phyloP scores from a whole-genome alignment of 2,797 vertebrate genomes.

The Uromys caudimaculatus region DNA sequence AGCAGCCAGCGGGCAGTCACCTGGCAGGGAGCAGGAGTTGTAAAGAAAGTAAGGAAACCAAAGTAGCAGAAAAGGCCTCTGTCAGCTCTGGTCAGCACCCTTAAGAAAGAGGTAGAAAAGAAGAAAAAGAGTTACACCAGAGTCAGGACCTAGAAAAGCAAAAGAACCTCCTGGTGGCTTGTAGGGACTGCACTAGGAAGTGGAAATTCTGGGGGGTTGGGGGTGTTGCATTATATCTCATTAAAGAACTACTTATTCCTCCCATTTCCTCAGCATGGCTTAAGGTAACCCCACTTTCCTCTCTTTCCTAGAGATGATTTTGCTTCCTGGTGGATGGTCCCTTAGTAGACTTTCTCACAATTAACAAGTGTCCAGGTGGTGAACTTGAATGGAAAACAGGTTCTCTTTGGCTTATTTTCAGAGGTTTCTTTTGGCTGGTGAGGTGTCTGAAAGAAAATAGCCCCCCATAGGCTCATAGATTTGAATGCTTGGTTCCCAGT shows the following conservation, averaged over 20 bases:
- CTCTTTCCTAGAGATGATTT: neutral
- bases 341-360: neutral
- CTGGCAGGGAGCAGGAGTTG: neutral
- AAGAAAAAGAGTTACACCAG: neutral
- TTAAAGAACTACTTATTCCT: neutral
- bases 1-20: neutral
- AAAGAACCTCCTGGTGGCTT: neutral
- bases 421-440: neutral
- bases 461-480: neutral
- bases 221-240: rapidly evolving
- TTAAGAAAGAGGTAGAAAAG: neutral
- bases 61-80: neutral
- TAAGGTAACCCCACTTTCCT: neutral
- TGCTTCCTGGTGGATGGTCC: neutral
- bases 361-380: neutral
- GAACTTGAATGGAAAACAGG: neutral
- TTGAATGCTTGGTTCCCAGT: neutral
- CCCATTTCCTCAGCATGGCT: neutral
- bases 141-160: neutral
- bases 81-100: neutral
- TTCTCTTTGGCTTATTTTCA: neutral
- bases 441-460: neutral
- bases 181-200: too few relatives aligned
- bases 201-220: neutral
- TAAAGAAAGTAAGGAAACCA: neutral